Conservation (phyloP, 2,797 vertebrate species). For the Linurgus olivaceus region DNA sequence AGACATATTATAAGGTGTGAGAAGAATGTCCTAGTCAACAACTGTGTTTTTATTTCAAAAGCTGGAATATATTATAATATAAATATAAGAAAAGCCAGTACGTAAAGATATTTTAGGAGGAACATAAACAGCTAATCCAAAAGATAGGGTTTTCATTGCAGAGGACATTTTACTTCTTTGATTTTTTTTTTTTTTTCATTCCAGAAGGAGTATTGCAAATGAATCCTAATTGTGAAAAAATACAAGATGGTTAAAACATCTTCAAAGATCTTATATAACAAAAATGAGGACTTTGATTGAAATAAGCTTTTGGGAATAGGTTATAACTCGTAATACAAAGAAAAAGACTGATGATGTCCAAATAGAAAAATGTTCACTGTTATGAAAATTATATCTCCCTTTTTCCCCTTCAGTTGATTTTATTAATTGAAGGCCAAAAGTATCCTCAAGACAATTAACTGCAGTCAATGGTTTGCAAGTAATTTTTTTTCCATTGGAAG, state of each 20-base stretch:
- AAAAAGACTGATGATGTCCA: not conserved
- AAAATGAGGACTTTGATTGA: not conserved
- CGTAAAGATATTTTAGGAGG: not conserved
- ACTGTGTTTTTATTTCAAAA: not conserved
- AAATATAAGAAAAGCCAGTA: not conserved
- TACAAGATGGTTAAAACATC: not conserved
- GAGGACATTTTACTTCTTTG: not conserved
- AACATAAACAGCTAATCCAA: conserved; percentile 14
- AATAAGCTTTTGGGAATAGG: not conserved
- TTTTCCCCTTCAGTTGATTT: not conserved
- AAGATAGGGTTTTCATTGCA: not conserved
- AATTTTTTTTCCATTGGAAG: conserved; percentile 21
- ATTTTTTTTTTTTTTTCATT: not conserved
- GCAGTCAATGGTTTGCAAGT: not conserved
- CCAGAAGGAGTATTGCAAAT: not conserved
- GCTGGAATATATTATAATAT: not conserved
- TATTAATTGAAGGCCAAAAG: not conserved
- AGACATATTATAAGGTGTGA: conserved; percentile 4
- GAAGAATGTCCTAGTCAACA: conserved; percentile 2
- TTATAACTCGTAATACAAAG: not conserved
- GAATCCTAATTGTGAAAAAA: not conserved
- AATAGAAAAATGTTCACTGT: not conserved
- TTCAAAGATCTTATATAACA: not conserved
- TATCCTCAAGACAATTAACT: conserved; percentile 8
- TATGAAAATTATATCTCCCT: not conserved